Evolutionary conservation across 2,888 invertebrate genomes (phyloP).

Genomic region (Drosophila nigritarsus): DNA sequence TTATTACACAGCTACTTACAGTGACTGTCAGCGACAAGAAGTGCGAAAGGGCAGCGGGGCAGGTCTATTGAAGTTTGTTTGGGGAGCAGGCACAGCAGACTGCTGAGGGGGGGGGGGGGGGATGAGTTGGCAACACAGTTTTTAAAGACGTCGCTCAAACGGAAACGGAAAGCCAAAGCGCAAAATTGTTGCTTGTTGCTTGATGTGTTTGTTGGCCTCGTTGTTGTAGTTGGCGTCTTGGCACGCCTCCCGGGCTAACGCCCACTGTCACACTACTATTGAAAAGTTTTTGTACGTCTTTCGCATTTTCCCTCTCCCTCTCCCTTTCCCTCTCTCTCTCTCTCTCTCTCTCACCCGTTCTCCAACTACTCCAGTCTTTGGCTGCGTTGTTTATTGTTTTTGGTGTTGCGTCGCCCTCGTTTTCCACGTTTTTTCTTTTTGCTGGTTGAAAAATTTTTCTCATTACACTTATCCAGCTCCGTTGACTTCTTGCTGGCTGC

Average conservation of each 20-base stretch:
- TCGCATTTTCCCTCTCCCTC: neutral
- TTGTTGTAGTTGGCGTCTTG: slow-evolving; percentile 12
- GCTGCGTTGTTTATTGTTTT: slow-evolving; percentile 58
- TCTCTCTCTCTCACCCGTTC: neutral
- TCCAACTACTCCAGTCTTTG: slow-evolving; percentile 2
- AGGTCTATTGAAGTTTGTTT: slow-evolving; percentile 15
- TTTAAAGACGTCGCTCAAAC: slow-evolving; percentile 47
- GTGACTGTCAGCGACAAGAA: slow-evolving; percentile 51
- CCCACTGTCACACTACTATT: slow-evolving; percentile 69
- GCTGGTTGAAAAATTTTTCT: slow-evolving; percentile 61
- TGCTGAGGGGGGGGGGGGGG: neutral
- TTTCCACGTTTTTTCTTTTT: slow-evolving; percentile 42
- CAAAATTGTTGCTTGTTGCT: slow-evolving; percentile 56
- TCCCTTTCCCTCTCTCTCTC: neutral
- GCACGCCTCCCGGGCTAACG: slow-evolving; percentile 40
- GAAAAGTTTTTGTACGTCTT: slow-evolving; percentile 54
- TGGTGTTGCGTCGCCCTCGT: slow-evolving; percentile 45
- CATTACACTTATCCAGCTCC: slow-evolving; percentile 68
- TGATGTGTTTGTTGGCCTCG: slow-evolving; percentile 23
- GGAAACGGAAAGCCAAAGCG: slow-evolving; percentile 62
- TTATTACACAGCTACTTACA: slow-evolving; percentile 79
- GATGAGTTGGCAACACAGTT: slow-evolving; percentile 39
- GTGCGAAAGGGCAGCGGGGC: slow-evolving; percentile 22
- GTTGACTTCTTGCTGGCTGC: slow-evolving; percentile 32
- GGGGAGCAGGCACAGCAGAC: neutral